Conservation (phyloP, 2,797 vertebrate genomes). For the Adelosebastes latens region DNA sequence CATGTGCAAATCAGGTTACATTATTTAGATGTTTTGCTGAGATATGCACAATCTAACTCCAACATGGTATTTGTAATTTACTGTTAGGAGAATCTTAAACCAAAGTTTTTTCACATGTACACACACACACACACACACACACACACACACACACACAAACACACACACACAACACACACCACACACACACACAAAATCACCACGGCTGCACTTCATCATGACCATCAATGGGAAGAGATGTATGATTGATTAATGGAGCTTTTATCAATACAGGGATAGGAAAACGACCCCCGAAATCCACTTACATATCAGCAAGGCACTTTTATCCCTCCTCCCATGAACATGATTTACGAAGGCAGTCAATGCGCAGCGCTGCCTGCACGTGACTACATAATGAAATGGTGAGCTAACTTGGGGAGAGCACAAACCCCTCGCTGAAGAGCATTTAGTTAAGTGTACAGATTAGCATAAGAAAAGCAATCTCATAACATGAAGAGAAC, state of each 20-base stretch:
- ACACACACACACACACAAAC: background rate
- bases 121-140: background rate
- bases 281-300: conserved; percentile 61
- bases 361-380: conserved; percentile 45
- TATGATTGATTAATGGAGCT: conserved; percentile 69
- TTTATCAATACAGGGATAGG: conserved; percentile 63
- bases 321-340: conserved; percentile 63
- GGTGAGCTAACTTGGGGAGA: conserved; percentile 59
- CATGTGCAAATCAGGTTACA: conserved; percentile 5
- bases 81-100: background rate
- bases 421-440: conserved; percentile 48
- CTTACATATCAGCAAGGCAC: conserved; percentile 67
- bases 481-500: conserved; percentile 70
- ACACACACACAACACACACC: background rate
- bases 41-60: conserved; percentile 14
- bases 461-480: conserved; percentile 79
- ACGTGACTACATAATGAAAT: conserved; percentile 73
- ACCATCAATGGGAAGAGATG: conserved; percentile 48
- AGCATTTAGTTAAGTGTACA: conserved; percentile 77
- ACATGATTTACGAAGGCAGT: conserved; percentile 71
- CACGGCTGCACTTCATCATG: conserved; percentile 28
- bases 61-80: conserved; percentile 2
- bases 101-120: background rate
- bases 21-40: conserved; percentile 26
- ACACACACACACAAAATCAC: background rate